Percentiles rank a stretch among this genome's conserved stretches.
Evolutionary conservation across 2,113 vertebrate genomes (phyloP).

Genomic region (Sinosuthora webbiana): DNA sequence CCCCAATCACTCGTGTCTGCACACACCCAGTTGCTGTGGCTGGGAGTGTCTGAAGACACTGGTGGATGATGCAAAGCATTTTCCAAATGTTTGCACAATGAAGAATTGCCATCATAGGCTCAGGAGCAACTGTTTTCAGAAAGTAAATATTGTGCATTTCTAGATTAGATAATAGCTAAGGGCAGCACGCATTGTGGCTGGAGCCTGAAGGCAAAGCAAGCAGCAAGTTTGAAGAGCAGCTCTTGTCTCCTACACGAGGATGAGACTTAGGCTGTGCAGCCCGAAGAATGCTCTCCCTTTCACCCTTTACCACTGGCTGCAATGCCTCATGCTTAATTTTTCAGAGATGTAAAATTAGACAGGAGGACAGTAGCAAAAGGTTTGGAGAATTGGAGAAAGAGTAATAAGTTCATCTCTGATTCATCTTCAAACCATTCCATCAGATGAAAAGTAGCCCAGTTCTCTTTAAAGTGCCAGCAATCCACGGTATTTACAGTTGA

Average conservation of each 20-base stretch:
- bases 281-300: neutral
- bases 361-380: neutral
- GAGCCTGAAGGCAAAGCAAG: neutral
- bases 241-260: neutral
- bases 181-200: neutral
- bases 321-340: neutral
- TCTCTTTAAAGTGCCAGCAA: neutral
- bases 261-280: neutral
- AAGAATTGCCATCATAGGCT: neutral
- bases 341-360: neutral
- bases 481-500: neutral
- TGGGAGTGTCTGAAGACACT: slow-evolving; percentile 8
- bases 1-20: neutral
- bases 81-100: slow-evolving; percentile 20
- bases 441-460: neutral
- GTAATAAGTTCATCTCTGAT: neutral
- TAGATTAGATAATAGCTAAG: neutral
- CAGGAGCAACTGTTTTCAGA: neutral
- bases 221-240: neutral
- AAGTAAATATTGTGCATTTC: slow-evolving; percentile 31
- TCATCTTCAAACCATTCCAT: neutral
- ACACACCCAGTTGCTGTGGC: neutral
- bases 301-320: neutral
- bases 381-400: neutral
- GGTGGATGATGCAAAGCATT: neutral